Evolutionary conservation across 2,797 vertebrate genomes (phyloP), one percentile per base, ranked within the genome.

Genomic region (Sebastes melanostomus): DNA sequence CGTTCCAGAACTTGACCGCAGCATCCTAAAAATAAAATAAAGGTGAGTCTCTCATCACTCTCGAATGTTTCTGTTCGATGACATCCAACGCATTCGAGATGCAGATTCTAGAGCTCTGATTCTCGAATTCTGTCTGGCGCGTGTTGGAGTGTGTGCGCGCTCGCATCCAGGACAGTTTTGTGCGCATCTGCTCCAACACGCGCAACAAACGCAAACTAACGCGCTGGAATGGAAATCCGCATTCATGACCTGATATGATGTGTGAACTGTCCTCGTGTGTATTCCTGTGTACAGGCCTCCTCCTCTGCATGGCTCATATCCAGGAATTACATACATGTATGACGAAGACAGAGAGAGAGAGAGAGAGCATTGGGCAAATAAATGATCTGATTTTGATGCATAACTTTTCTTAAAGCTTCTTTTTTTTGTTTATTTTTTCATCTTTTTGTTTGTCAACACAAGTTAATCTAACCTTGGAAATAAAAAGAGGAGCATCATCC

Each of bases 401-500:
- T 8, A 90, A 90, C 86, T 91, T 89, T 88, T 73, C 18, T 3
- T 1, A 2, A 56, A 25, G 8, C 4, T 8, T 6, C 60, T 56
- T 1, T 55, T 27, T 59, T 8, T 27, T 24, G 7, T 61, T 46
- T 4, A 5, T 22, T n/a, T 36, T 22, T n/a, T 36, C 13, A 18
- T 65, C 13, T 18, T 42, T 69, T 42, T 69, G 46, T 66, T 50
- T 42, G 68, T 71, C 54, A 3, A 1, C 2, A 5, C 27, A 56
- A 80, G 78, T 85, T 63, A 7, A 36, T 80, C 29, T 89, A 90
- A 90, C 90, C 92, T 93, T 91, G 88, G 84, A 59, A 77, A 32
- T 69, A 3, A 42, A 42, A 42, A 81, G 63, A 62, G 71, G 16
- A 72, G 82, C 80, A 32, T 83, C 78, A 32, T 83, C 78, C 59